Evolutionary conservation across 2,797 vertebrate genomes (phyloP), one percentile per base, ranked within the genome.

Genomic region (Catostomus latipinnis): DNA sequence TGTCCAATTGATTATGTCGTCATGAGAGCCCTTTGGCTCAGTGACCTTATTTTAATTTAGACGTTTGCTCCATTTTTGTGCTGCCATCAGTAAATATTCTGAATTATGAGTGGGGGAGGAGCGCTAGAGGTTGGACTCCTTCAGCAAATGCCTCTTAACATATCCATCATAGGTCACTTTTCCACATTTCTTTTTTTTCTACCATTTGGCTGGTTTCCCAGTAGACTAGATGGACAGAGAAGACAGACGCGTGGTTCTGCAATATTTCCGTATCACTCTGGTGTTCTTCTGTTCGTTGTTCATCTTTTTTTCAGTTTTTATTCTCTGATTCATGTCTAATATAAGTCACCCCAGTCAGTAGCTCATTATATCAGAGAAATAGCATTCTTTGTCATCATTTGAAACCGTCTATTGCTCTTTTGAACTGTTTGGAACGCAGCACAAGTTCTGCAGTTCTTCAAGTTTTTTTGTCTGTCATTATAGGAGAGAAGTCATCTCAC

Each of bases 31-130:
- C 48, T 46, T 52, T 48, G 14, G 46, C 81, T 46, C 67, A 16
- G 66, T 43, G 48, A 58, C 43, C 56, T 58, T 56, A 49, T 53
- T 82, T 60, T 84, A 43, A 80, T 86, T 81, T 58, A 34, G 76
- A 82, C 86, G 56, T 82, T 83, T 63, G 71, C 78, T 76, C 11
- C 22, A 69, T 82, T 86, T 74, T 61, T 81, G 78, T 82, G 62
- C 63, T 52, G 74, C 85, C 84, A 82, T 85, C 84, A 87, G 85
- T 80, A 78, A 89, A 86, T 86, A 78, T 74, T 85, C 82, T 73
- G 74, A 76, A 80, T 58, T 88, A 13, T 74, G 16, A 68, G 49
- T 54, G 52, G 49, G 43, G 18, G 54, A 68, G 76, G 56, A 61
- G 18, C 71, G 74, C 74, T 61, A 74, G 65, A 73, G 78, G 81